Conservation (phyloP, 1,140 invertebrate genomes). For the Campodea augens region DNA sequence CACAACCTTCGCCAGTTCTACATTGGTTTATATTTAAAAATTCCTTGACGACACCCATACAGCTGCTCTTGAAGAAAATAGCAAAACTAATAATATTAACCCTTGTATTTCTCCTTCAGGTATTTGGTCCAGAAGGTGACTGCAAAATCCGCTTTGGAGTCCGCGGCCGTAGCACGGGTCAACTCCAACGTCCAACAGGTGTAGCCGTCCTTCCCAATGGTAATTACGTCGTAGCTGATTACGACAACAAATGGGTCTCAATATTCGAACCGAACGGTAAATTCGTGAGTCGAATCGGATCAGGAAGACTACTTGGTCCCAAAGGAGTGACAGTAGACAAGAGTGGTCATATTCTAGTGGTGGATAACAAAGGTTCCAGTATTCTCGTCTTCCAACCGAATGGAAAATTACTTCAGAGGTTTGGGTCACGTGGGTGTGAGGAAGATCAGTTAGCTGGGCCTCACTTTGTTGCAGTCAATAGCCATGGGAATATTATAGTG, state of each 20-base stretch:
- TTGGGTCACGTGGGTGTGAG: slow-evolving; percentile 22
- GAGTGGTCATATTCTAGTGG: slow-evolving; percentile 34
- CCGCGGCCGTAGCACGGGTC: slow-evolving; percentile 29
- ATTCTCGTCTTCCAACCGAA: slow-evolving; percentile 33
- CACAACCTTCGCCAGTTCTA: no score
- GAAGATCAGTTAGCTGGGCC: slow-evolving; percentile 35
- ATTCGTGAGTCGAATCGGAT: slow-evolving; percentile 32
- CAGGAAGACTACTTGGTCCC: slow-evolving; percentile 33
- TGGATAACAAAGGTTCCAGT: slow-evolving; percentile 35
- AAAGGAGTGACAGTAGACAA: slow-evolving; percentile 32
- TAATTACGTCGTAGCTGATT: slow-evolving; percentile 35
- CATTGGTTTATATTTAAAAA: no score
- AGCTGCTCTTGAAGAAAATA: no score
- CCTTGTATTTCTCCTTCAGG: no score
- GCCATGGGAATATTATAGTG: slow-evolving; percentile 30
- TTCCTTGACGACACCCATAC: no score
- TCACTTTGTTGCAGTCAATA: slow-evolving; percentile 34
- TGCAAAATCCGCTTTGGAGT: slow-evolving; percentile 27
- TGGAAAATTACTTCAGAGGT: slow-evolving; percentile 25
- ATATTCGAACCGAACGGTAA: slow-evolving; percentile 33
- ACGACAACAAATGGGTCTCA: slow-evolving; percentile 37
- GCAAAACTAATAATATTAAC: no score
- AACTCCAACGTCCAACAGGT: slow-evolving; percentile 34
- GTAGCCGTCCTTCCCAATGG: slow-evolving; percentile 29
- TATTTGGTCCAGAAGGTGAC: slow-evolving; percentile 23